Percentiles rank a stretch among this genome's conserved stretches.
Conservation (phyloP, 2,113 vertebrate species). For the Sinocyclocheilus grahami region DNA sequence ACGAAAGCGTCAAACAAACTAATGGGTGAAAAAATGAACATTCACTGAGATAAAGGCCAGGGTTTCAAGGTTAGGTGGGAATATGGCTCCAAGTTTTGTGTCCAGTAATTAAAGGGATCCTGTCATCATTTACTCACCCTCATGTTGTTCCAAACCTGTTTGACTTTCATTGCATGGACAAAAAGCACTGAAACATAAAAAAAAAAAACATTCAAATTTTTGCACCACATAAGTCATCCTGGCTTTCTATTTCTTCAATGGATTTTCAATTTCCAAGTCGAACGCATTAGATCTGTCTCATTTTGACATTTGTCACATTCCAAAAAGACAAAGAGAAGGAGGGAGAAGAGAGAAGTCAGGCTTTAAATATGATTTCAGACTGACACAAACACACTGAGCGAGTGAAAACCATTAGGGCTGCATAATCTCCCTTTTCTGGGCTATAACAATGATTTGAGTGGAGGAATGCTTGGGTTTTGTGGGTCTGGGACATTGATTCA, state of each 20-base stretch:
- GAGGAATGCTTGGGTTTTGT: constrained; percentile 78
- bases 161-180: background rate
- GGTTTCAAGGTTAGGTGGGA: constrained; percentile 15
- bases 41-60: constrained; percentile 10
- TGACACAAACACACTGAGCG: constrained; percentile 77
- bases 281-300: background rate
- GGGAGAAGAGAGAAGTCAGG: constrained; percentile 74
- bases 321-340: background rate
- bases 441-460: constrained; percentile 82
- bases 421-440: constrained; percentile 83
- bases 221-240: too few relatives aligned
- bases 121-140: background rate
- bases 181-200: too few relatives aligned
- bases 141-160: background rate
- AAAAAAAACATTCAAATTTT: background rate
- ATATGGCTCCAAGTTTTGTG: background rate
- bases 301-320: constrained; percentile 18
- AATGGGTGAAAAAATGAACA: constrained; percentile 26
- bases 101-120: background rate
- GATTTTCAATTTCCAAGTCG: background rate
- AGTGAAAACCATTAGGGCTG: constrained; percentile 79
- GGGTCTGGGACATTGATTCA: constrained; percentile 77
- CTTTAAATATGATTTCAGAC: constrained; percentile 83
- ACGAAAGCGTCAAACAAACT: constrained; percentile 65
- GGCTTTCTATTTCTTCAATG: too few relatives aligned